A percentile compares a stretch with the other conserved stretches of the same genome.
Evolutionary conservation across 2,888 invertebrate species (phyloP).

Genomic region (Apamea sordens): DNA sequence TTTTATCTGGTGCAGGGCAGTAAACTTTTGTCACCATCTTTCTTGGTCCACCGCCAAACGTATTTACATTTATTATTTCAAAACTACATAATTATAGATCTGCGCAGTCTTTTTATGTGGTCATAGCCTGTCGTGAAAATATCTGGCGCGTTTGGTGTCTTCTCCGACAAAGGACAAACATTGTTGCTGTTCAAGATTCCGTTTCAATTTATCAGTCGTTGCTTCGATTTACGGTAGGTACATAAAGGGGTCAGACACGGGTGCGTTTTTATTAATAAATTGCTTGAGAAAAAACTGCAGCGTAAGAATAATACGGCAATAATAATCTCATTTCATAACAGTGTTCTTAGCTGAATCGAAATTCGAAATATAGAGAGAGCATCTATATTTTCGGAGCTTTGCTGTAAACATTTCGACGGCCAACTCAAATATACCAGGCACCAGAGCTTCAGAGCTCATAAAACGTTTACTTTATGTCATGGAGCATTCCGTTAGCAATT

Average conservation of each 20-base stretch:
- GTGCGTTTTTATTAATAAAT: constrained; percentile 22
- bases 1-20: constrained; percentile 67
- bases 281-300: not conserved
- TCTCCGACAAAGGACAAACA: constrained; percentile 30
- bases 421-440: constrained; percentile 61
- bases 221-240: constrained; percentile 18
- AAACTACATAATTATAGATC: constrained; percentile 37
- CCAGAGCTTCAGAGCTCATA: constrained; percentile 55
- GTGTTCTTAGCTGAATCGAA: constrained; percentile 15
- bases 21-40: constrained; percentile 69
- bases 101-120: constrained; percentile 51
- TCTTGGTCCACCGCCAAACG: constrained; percentile 70
- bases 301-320: not conserved
- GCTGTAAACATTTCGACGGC: constrained; percentile 46
- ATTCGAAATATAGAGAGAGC: constrained; percentile 4
- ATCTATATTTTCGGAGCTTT: constrained; percentile 24
- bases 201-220: constrained; percentile 39
- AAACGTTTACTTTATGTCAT: constrained; percentile 65
- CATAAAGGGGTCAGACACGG: constrained; percentile 20
- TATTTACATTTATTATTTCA: constrained; percentile 63
- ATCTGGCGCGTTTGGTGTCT: constrained; percentile 47
- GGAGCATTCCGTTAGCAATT: constrained; percentile 59
- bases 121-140: constrained; percentile 52
- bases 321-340: not conserved
- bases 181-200: constrained; percentile 22